Percentiles rank a stretch among this genome's conserved stretches.
Conservation (phyloP, 2,797 vertebrate species). For the Morelia viridis region DNA sequence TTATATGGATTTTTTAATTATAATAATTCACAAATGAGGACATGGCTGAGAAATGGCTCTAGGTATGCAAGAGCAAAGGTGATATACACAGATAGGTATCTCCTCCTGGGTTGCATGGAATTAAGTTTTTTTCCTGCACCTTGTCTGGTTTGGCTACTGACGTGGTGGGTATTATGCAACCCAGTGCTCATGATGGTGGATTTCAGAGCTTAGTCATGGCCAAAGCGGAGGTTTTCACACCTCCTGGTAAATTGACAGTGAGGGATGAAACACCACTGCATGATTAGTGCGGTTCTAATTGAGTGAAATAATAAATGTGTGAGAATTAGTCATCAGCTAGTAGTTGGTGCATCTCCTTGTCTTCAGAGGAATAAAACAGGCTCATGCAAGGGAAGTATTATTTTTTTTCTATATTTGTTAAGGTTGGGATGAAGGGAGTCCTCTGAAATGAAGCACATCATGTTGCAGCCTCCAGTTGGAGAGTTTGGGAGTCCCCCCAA, state of each 20-base stretch:
- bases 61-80: not conserved
- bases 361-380: conserved; percentile 27
- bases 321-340: conserved; percentile 60
- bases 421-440: not conserved
- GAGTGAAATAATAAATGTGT: conserved; percentile 59
- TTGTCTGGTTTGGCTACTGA: conserved; percentile 14
- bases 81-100: conserved; percentile 13
- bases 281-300: conserved; percentile 59
- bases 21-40: not conserved
- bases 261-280: conserved; percentile 57
- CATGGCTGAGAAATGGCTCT: not conserved
- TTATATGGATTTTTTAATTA: not conserved
- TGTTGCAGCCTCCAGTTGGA: not conserved
- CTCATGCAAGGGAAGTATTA: not conserved
- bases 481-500: no score
- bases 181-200: conserved; percentile 55
- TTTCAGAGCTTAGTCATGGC: conserved; percentile 61
- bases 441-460: not conserved
- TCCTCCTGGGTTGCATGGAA: conserved; percentile 32
- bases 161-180: conserved; percentile 41
- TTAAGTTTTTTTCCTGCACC: not conserved
- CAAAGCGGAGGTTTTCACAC: conserved; percentile 66
- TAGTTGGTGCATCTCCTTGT: conserved; percentile 13
- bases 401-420: not conserved
- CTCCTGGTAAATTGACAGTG: conserved; percentile 52